Conservation (phyloP, 2,797 vertebrate genomes). For the Neosilurus hyrtlii region DNA sequence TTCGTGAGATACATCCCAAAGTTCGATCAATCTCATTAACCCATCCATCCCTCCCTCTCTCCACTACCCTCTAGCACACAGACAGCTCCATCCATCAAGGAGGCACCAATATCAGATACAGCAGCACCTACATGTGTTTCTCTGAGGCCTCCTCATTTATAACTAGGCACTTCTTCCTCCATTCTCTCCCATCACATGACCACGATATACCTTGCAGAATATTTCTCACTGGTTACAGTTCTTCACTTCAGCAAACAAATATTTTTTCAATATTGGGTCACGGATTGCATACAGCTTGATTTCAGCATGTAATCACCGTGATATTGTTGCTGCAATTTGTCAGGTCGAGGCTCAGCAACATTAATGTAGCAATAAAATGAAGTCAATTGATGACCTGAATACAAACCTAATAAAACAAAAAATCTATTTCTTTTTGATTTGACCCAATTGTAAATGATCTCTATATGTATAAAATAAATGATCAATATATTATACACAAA, state of each 20-base stretch:
- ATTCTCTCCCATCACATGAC: background rate
- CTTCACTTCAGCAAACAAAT: background rate
- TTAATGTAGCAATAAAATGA: no score
- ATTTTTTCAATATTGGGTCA: background rate
- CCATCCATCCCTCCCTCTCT: slow-evolving; percentile 31
- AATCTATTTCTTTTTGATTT: no score
- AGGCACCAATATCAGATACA: slow-evolving; percentile 38
- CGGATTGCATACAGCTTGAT: no score
- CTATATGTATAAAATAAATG: no score
- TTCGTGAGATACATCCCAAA: slow-evolving; percentile 22
- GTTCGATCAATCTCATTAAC: slow-evolving; percentile 34
- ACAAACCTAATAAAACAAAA: no score
- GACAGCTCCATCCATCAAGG: slow-evolving; percentile 43
- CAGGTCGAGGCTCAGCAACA: no score
- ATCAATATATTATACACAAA: background rate
- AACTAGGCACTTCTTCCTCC: slow-evolving; percentile 6
- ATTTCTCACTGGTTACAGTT: background rate
- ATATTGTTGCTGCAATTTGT: no score
- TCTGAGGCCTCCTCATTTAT: slow-evolving; percentile 35
- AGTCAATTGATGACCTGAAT: no score
- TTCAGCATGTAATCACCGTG: no score
- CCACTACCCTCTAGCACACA: slow-evolving; percentile 22
- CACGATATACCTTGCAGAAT: background rate
- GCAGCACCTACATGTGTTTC: slow-evolving; percentile 41
- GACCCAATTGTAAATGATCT: no score